Conservation (phyloP, 2,113 vertebrate genomes). For the Telmatochromis sp. region DNA sequence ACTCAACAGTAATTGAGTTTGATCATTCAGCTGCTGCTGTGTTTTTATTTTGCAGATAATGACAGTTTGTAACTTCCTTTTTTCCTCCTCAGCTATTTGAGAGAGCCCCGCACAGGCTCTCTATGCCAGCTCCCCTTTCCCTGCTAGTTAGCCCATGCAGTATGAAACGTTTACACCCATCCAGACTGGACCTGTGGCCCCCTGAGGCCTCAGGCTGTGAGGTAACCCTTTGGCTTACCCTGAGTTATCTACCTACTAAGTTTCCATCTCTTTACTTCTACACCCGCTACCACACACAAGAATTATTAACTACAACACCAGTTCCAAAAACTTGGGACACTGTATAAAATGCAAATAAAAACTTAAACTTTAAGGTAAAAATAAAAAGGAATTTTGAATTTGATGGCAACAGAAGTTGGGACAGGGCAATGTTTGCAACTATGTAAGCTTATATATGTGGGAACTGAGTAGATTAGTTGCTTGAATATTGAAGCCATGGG, state of each 20-base stretch:
- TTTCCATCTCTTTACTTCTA: slow-evolving; percentile 1
- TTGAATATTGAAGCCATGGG: neutral
- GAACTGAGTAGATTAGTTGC: fast-evolving
- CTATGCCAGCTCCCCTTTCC: slow-evolving; percentile 61
- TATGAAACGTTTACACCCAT: slow-evolving; percentile 63
- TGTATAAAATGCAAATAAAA: neutral
- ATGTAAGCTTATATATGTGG: neutral
- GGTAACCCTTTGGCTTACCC: slow-evolving; percentile 69
- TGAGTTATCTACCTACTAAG: slow-evolving; percentile 41
- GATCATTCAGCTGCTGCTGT: neutral
- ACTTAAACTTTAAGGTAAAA: neutral
- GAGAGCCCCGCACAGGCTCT: slow-evolving; percentile 67
- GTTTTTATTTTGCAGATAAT: neutral
- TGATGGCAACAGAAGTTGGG: neutral
- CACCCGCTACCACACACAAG: slow-evolving; percentile 22
- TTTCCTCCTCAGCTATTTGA: slow-evolving; percentile 80
- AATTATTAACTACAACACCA: neutral
- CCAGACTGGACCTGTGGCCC: slow-evolving; percentile 68
- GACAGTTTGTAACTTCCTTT: neutral
- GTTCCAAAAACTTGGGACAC: neutral
- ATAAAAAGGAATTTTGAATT: neutral
- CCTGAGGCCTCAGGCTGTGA: slow-evolving; percentile 72
- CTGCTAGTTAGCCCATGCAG: slow-evolving; percentile 61
- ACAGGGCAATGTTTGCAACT: neutral
- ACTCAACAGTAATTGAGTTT: neutral